Conservation (phyloP, 30 jellyfish, hydroid and myxozoan genomes). For the Mastigias papua region DNA sequence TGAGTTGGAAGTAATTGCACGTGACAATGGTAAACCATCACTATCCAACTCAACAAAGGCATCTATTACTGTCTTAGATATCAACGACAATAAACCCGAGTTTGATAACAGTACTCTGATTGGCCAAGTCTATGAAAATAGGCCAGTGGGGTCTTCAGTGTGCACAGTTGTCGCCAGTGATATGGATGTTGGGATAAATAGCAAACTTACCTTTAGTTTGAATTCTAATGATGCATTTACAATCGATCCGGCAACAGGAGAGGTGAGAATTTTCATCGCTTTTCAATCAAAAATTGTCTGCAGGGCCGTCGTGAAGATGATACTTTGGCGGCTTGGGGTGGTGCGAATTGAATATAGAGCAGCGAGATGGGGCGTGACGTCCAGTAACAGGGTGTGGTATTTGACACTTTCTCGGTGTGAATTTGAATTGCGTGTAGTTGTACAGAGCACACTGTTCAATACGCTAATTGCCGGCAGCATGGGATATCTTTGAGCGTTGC, state of each 20-base stretch:
- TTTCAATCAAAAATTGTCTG: background rate
- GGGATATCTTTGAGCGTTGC: too few relatives aligned
- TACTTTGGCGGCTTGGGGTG: too few relatives aligned
- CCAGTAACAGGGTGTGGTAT: too few relatives aligned
- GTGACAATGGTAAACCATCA: constrained; percentile 79
- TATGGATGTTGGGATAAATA: constrained; percentile 69
- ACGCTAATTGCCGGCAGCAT: too few relatives aligned
- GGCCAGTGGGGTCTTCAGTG: constrained; percentile 62
- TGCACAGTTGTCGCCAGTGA: constrained; percentile 79
- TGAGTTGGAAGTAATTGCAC: too few relatives aligned
- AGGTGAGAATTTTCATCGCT: constrained; percentile 3
- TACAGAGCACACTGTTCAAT: too few relatives aligned
- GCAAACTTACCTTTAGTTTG: constrained; percentile 26
- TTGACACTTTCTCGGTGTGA: too few relatives aligned
- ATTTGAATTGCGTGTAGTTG: too few relatives aligned
- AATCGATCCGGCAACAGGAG: constrained; percentile 62
- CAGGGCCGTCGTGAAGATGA: too few relatives aligned
- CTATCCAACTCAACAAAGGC: constrained; percentile 24
- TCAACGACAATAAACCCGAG: too few relatives aligned
- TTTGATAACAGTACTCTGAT: constrained; percentile 43
- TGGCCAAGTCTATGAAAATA: constrained; percentile 66
- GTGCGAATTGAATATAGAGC: background rate
- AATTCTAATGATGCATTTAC: constrained; percentile 57
- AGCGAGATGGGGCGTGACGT: too few relatives aligned
- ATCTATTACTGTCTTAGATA: constrained; percentile 57